A percentile compares a stretch with the other conserved stretches of the same genome.
These are phyloP conservation scores for Didymodactylos carnosus DNA, from an alignment of 2,888 invertebrate genomes.

Conservation along the genomic window DNA sequence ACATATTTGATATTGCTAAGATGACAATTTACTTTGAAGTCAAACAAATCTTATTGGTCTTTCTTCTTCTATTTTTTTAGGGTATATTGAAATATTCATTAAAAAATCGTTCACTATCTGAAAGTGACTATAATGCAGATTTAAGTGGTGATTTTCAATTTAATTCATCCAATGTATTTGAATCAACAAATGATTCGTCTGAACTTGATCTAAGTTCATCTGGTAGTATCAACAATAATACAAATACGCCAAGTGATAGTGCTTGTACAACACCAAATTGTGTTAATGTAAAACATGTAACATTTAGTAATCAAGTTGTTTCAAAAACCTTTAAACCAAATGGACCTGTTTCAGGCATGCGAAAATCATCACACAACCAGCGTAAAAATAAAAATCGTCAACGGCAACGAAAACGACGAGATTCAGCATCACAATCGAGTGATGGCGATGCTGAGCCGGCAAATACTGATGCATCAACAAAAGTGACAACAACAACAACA, in stretches of 20 bases:
- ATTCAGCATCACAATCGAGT: slow-evolving; percentile 6
- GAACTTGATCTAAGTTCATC: not conserved
- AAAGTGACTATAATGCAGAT: not conserved
- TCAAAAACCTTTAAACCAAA: slow-evolving; percentile 12
- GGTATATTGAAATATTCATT: not conserved
- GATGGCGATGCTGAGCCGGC: not conserved
- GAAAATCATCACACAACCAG: slow-evolving; percentile 5
- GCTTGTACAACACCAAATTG: not conserved
- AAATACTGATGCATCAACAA: too few relatives aligned
- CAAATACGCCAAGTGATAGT: not conserved
- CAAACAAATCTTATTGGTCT: not conserved
- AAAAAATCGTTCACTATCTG: not conserved
- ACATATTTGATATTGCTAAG: too few relatives aligned
- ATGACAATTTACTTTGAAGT: too few relatives aligned
- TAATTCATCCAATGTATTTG: too few relatives aligned
- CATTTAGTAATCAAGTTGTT: slow-evolving; percentile 13
- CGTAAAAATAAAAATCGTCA: slow-evolving; percentile 6
- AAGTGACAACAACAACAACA: too few relatives aligned
- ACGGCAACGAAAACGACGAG: slow-evolving; percentile 5
- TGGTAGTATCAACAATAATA: not conserved
- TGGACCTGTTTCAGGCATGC: slow-evolving; percentile 8
- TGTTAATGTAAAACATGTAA: slow-evolving; percentile 1
- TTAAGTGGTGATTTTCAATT: not conserved
- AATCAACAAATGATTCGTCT: too few relatives aligned
- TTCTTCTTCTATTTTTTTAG: not conserved